Evolutionary conservation across 2,888 invertebrate species (phyloP).

Genomic region (Cantharis rustica): DNA sequence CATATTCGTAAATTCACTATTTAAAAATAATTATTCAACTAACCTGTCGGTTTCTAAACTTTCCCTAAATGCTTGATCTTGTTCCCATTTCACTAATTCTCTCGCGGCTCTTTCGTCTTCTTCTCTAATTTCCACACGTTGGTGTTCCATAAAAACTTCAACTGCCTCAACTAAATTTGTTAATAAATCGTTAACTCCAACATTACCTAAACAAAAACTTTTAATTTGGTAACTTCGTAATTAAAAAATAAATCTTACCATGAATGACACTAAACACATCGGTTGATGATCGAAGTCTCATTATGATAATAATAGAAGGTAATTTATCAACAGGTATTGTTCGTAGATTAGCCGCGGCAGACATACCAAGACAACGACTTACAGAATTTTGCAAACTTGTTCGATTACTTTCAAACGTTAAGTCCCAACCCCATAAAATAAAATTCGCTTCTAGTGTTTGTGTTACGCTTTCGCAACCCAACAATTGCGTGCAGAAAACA

Average conservation of each 20-base stretch:
- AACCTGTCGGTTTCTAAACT: constrained; percentile 85
- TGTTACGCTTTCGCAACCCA: constrained; percentile 90
- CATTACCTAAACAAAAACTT: constrained; percentile 65
- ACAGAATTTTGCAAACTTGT: constrained; percentile 77
- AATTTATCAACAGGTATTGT: constrained; percentile 85
- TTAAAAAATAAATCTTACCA: constrained; percentile 60
- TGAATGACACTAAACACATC: constrained; percentile 91
- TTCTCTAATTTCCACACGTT: constrained; percentile 76
- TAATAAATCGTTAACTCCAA: constrained; percentile 86
- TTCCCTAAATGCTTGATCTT: constrained; percentile 90
- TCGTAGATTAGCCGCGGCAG: constrained; percentile 83
- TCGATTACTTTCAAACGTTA: constrained; percentile 86
- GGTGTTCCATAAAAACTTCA: constrained; percentile 81
- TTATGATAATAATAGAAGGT: constrained; percentile 88
- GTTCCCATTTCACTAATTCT: constrained; percentile 88
- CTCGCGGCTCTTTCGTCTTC: constrained; percentile 89
- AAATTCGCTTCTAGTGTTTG: constrained; percentile 89
- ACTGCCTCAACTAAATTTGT: constrained; percentile 85
- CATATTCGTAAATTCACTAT: not conserved
- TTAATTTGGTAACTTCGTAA: not conserved
- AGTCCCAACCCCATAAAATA: constrained; percentile 96
- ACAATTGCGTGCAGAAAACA: constrained; percentile 94
- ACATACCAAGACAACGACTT: constrained; percentile 76
- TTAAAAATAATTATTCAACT: constrained; percentile 2
- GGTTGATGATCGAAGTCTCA: constrained; percentile 84